A percentile compares a stretch with the other conserved stretches of the same genome.
Evolutionary conservation across 2,888 invertebrate genomes (phyloP).

Genomic region (Hirtodrosophila cameraria): DNA sequence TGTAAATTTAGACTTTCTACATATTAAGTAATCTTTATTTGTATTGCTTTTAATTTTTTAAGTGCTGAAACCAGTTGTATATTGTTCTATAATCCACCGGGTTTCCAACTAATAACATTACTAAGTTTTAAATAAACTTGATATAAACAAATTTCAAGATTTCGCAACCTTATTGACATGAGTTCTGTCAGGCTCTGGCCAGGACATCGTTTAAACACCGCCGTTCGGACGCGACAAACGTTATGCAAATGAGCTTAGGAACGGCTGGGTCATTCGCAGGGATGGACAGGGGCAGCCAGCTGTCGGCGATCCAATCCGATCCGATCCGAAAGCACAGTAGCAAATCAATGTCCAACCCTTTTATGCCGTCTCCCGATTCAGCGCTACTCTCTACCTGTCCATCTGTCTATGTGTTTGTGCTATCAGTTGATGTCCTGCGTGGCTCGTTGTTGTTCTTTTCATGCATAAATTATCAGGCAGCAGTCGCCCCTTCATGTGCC

Average conservation of each 20-base stretch:
- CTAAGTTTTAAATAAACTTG: too few species aligned
- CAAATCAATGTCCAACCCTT: conserved; percentile 59
- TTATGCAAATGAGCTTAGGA: conserved; percentile 28
- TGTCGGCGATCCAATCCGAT: conserved; percentile 36
- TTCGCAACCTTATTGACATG: too few species aligned
- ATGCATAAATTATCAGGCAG: conserved; percentile 36
- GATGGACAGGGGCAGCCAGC: conserved; percentile 42
- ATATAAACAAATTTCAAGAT: too few species aligned
- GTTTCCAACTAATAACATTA: too few species aligned
- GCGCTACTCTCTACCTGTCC: conserved; percentile 39
- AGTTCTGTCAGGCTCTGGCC: not conserved
- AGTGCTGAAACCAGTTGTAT: too few species aligned
- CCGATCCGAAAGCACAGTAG: conserved; percentile 31
- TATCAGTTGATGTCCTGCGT: conserved; percentile 17
- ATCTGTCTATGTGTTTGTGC: conserved; percentile 14
- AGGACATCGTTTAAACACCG: not conserved
- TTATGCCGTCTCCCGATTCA: not conserved
- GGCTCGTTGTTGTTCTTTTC: conserved; percentile 11
- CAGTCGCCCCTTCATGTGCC: conserved; percentile 15
- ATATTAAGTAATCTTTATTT: too few species aligned
- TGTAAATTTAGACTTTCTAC: too few species aligned
- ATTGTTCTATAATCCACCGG: too few species aligned
- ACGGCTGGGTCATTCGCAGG: not conserved
- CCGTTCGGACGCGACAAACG: conserved; percentile 3
- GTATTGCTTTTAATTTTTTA: too few species aligned